Base-by-base conservation (phyloP, 2,888 invertebrate species). In the Cetonia aurata region DNA sequence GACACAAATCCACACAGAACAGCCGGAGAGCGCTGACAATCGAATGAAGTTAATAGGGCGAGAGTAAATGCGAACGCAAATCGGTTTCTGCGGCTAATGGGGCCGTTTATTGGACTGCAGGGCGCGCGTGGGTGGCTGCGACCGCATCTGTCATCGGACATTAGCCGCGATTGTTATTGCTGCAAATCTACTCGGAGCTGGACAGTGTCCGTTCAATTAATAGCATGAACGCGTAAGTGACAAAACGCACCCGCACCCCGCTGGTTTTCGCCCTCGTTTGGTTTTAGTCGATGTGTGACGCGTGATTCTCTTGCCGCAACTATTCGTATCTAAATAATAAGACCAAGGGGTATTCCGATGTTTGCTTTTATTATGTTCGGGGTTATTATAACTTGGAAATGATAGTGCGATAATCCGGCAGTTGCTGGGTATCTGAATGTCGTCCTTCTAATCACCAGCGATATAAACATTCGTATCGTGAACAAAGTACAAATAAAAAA, bases 91-190 rank as follows among this genome's bases (percentile, higher is more conserved):
- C 53, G 71, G 76, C 76, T 80, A 79, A 80, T 80, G 75, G 78
- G 67, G 71, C 79, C 76, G 79, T 80, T 80, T 80, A 77, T 76
- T 75, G 59, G 69, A 42, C 12, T 25, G 53, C 25, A 31, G 73
- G 74, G 76, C 71, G 76, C 72, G 78, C 72, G 80, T 81, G 81
- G 81, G 81, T 81, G 80, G 80, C 75, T 77, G 78, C 75, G 79
- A 78, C 78, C 79, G 78, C 83, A 83, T 82, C 82, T 83, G 83
- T 82, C 82, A 82, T 79, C 79, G 79, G 76, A 79, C 78, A 80
- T 81, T 82, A 81, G 77, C 73, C 77, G 71, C 77, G 75, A 81
- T 80, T 79, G 79, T 80, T 78, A 75, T 74, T 77, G 73, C 73
- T 74, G 75, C 71, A 71, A 71, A 71, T 71, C 60, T 70, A 70